Percentiles rank a stretch among this genome's conserved stretches.
These are phyloP conservation scores for Gnathonemus echidnorhynchus DNA, from an alignment of 2,113 vertebrate genomes.

Conservation along the genomic window DNA sequence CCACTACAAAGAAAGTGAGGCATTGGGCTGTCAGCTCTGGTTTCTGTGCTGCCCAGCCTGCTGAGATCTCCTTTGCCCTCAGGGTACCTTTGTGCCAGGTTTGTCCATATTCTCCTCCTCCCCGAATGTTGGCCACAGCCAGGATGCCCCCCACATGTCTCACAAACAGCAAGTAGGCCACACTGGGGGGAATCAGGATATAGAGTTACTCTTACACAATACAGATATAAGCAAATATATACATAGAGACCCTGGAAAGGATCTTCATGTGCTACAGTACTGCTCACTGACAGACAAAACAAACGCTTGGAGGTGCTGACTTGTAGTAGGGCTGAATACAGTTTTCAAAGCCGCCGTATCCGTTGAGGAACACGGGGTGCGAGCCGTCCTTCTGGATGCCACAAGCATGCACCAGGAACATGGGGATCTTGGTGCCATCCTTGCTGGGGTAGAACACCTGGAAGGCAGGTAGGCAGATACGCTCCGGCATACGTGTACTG, in stretches of 20 bases:
- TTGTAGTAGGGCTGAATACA: constrained; percentile 60
- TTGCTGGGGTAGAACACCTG: constrained; percentile 65
- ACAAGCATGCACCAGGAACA: constrained; percentile 62
- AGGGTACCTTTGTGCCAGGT: constrained; percentile 64
- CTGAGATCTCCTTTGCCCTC: background rate
- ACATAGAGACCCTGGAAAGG: background rate
- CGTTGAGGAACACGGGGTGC: constrained; percentile 59
- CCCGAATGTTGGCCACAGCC: constrained; percentile 65
- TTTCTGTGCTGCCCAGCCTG: background rate
- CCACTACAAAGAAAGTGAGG: background rate
- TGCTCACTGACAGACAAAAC: background rate
- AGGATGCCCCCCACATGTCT: constrained; percentile 62
- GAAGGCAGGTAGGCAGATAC: background rate
- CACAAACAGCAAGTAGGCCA: constrained; percentile 57
- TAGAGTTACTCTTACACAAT: background rate
- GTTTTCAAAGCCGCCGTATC: constrained; percentile 62
- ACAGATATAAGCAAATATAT: background rate
- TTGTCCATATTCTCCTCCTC: constrained; percentile 64
- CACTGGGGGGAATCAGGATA: constrained; percentile 32
- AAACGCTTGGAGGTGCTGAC: constrained; percentile 38
- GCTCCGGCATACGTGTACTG: background rate
- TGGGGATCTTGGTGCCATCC: constrained; percentile 63
- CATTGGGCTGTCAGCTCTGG: background rate
- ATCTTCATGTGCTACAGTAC: background rate
- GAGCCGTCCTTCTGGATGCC: constrained; percentile 48